Evolutionary conservation across 2,797 vertebrate species (phyloP), one percentile per base, ranked within the genome.

Genomic region (Macropus fuliginosus): DNA sequence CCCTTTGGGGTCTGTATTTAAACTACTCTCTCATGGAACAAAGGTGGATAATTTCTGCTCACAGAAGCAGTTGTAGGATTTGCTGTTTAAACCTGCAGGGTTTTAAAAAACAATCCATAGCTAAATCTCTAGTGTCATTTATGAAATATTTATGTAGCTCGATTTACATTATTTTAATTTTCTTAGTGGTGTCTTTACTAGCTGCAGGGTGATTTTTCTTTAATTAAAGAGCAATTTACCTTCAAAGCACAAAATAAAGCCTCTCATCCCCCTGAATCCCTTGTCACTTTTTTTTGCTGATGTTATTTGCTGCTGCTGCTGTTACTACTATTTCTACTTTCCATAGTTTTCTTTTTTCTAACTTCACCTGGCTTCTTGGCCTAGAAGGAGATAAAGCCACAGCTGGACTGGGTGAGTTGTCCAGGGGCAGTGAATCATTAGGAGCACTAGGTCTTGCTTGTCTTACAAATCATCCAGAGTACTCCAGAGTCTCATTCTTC

Each of bases 221-320:
- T 98, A 98, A 98, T 98, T 98, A 98, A 98, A 98, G 93, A 98
- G 74, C 57, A 94, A 91, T 94, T 96, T 95, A 96, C 94, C 97
- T 97, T 96, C 96, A 93, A 93, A 96, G 96, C 95, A 95, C 95
- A 96, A 97, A 94, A 31, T 87, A 50, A 90, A 55, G 55, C 55
- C 95, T 34, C 59, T 92, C 62, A 57, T 56, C 66, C 29, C 56
- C 13, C 54, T 34, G n/a, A n/a, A 54, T 95, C 4, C 1, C 94
- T 74, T 89, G 81, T 95, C 89, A 57, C 59, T 93, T 54, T 91
- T 40, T n/a, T 66, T 66, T 66, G n/a, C n/a, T 81, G 16, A 40
- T 46, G n/a, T 81, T 81, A 21, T 46, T 46, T 90, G 74, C 74
- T 81, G n/a, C n/a, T 46, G 21, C 21, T 81, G 8, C 40, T 90